These are phyloP conservation scores for Minunthozetes semirufus DNA, from an alignment of 2,888 invertebrate genomes.

Conservation along the genomic window DNA sequence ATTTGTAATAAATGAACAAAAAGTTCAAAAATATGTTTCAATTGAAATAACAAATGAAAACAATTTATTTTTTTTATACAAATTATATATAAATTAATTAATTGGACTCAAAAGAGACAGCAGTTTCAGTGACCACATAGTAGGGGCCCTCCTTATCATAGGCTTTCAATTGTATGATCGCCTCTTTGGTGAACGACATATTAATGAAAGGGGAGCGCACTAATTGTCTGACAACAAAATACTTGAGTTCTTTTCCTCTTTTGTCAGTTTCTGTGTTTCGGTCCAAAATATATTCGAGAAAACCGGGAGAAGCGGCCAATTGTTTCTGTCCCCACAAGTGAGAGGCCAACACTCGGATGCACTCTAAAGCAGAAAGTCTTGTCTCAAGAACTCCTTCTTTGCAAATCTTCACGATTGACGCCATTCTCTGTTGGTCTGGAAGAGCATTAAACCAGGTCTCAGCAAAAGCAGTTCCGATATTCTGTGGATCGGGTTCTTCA, in stretches of 20 bases:
- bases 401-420: conserved; percentile 56
- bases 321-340: conserved; percentile 74
- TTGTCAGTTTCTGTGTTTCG: conserved; percentile 57
- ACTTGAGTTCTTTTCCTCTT: conserved; percentile 64
- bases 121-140: conserved; percentile 61
- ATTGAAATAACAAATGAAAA: background rate
- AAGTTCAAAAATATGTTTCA: background rate
- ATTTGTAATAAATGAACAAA: background rate
- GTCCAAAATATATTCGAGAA: conserved; percentile 71
- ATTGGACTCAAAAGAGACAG: conserved; percentile 65
- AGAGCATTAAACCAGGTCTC: conserved; percentile 50
- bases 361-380: conserved; percentile 60
- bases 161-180: conserved; percentile 57
- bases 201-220: conserved; percentile 50
- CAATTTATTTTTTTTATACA: background rate
- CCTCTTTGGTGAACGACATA: conserved; percentile 58
- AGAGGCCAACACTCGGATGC: conserved; percentile 61
- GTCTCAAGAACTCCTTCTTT: conserved; percentile 76
- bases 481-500: conserved; percentile 48
- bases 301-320: conserved; percentile 60
- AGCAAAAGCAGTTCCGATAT: conserved; percentile 51
- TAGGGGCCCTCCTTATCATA: conserved; percentile 73
- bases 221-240: conserved; percentile 61
- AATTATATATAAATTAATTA: background rate
- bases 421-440: conserved; percentile 45